Percentiles rank a stretch among this genome's conserved stretches.
These are phyloP conservation scores for Papilio elwesi DNA, from an alignment of 2,888 invertebrate species.

Conservation along the genomic window DNA sequence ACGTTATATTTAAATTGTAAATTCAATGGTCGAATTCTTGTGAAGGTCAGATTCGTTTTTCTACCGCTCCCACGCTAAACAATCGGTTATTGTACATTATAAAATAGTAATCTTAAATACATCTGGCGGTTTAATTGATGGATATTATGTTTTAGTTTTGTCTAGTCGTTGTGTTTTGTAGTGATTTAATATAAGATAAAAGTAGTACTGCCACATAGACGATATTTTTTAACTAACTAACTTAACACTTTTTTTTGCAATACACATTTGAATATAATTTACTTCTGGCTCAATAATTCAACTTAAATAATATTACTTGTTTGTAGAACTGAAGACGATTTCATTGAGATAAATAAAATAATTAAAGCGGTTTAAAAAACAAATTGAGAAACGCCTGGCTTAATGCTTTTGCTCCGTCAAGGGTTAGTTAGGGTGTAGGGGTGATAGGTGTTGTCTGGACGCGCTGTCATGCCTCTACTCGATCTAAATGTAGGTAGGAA, in stretches of 20 bases:
- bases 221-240: neutral
- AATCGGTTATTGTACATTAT: slow-evolving; percentile 29
- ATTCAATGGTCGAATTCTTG: slow-evolving; percentile 13
- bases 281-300: too few relatives aligned
- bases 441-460: too few relatives aligned
- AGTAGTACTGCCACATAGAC: neutral
- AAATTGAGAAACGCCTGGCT: too few relatives aligned
- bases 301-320: too few relatives aligned
- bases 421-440: too few relatives aligned
- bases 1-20: slow-evolving; percentile 26
- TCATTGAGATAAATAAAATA: too few relatives aligned
- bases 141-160: slow-evolving; percentile 1
- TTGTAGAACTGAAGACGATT: too few relatives aligned
- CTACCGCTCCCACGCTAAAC: slow-evolving; percentile 21
- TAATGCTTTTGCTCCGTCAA: too few relatives aligned
- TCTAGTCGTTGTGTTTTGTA: neutral
- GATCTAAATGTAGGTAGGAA: too few relatives aligned
- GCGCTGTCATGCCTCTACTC: too few relatives aligned
- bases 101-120: slow-evolving; percentile 11
- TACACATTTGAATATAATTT: too few relatives aligned
- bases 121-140: slow-evolving; percentile 1
- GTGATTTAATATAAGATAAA: neutral
- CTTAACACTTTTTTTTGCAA: neutral
- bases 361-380: too few relatives aligned
- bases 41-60: slow-evolving; percentile 10